Base-by-base conservation (phyloP, 2,113 vertebrate species). In the Rhinolophus ferrumequinum region DNA sequence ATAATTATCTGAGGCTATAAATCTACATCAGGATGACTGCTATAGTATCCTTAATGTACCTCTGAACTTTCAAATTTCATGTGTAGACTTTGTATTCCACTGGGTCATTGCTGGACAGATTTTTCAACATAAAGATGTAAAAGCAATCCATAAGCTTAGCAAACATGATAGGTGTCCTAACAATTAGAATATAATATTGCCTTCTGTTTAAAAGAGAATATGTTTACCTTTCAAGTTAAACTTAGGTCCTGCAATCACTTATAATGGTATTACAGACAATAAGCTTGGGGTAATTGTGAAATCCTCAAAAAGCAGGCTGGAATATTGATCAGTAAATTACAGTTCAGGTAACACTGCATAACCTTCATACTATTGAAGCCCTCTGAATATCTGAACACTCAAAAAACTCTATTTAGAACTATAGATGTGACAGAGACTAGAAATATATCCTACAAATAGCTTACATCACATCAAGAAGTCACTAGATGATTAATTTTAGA, bases 361-460 rank as follows among this genome's bases (percentile, higher is more conserved):
- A 16, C 13, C 3, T 0, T 81, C 18, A 22, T 8, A 4, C 64
- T 81, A 35, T 1, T 64, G 18, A 93, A 75, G 9, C 14, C 22
- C 35, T 90, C n/a, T 64, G 26, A 75, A 54, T 60, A 76, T 84
- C 2, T 84, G 44, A 94, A 67, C 11, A 66, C 30, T 47, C 11
- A 87, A 86, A 90, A 82, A 75, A 33, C 11, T 66, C 22, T 30
- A 22, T 72, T 93, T 82, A 93, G 28, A 85, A 62, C 75, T 81
- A 7, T 66, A 11, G 24, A 67, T 52, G 47, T 72, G 64, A 91
- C 8, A 58, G 28, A 96, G 22, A 30, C 8, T 52, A 77, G 64
- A 92, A 84, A 80, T 84, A 19, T 75, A 12, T 80, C 15, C 35
- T 96, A 50, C 84, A 38, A 88, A 83, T 28, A 93, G 33, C 58